A percentile compares a stretch with the other conserved stretches of the same genome.
phyloP scores from a whole-genome alignment of 2,797 vertebrate genomes.

The Macropodus opercularis region DNA sequence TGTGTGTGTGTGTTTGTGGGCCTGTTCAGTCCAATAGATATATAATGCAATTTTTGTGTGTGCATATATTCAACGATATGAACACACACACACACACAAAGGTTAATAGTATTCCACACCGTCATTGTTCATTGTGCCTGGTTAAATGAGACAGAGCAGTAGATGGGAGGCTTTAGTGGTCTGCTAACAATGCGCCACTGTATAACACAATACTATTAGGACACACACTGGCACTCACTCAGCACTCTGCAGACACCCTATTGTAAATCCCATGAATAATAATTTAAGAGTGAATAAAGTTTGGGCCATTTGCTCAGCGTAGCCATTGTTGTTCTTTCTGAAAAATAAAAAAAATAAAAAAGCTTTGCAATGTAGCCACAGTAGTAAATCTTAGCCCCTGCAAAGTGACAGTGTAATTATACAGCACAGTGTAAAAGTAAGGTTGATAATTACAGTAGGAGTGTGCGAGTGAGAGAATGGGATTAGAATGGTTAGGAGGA shows the following conservation, averaged over 20 bases:
- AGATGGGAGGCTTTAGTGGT: conserved; percentile 55
- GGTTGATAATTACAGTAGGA: conserved; percentile 54
- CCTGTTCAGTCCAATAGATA: conserved; percentile 4
- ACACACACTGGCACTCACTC: conserved; percentile 52
- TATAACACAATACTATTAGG: conserved; percentile 59
- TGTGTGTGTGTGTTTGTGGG: conserved; percentile 3
- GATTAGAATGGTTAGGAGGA: conserved; percentile 19
- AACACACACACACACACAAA: conserved; percentile 3
- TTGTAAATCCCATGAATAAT: conserved; percentile 71
- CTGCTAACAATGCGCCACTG: conserved; percentile 58
- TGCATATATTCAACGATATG: conserved; percentile 18
- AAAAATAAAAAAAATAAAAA: conserved; percentile 26
- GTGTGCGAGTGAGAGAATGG: conserved; percentile 7
- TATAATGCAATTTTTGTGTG: conserved; percentile 1
- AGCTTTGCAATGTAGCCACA: conserved; percentile 10
- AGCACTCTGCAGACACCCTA: conserved; percentile 47
- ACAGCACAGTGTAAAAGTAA: conserved; percentile 45
- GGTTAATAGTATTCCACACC: conserved; percentile 35
- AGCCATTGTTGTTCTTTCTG: conserved; percentile 46
- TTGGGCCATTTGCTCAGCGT: conserved; percentile 22
- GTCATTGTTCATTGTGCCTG: conserved; percentile 58
- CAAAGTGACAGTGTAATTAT: conserved; percentile 69
- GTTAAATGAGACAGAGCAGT: conserved; percentile 61
- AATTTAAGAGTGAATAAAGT: conserved; percentile 64
- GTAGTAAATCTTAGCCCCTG: conserved; percentile 48